Percentiles rank a stretch among this genome's conserved stretches.
These are phyloP conservation scores for Abrostola tripartita DNA, from an alignment of 2,888 invertebrate species.

Conservation along the genomic window DNA sequence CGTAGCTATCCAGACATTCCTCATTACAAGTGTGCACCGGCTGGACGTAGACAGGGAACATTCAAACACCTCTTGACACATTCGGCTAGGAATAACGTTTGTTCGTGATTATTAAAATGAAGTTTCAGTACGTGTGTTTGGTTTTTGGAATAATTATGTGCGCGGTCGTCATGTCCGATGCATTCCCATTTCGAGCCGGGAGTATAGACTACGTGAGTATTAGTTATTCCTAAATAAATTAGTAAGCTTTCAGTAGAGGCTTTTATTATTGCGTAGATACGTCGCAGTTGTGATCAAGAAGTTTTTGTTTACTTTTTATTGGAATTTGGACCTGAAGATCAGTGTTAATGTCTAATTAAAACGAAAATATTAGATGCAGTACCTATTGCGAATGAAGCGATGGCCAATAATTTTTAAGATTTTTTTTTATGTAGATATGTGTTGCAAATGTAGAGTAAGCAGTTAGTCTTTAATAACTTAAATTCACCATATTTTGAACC, in stretches of 20 bases:
- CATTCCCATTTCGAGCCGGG: constrained; percentile 70
- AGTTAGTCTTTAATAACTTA: too few species aligned
- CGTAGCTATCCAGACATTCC: constrained; percentile 67
- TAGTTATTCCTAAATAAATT: neutral
- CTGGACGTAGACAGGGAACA: constrained; percentile 58
- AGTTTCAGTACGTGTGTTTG: constrained; percentile 63
- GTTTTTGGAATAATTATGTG: constrained; percentile 68
- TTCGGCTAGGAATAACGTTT: constrained; percentile 5
- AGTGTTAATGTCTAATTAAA: too few species aligned
- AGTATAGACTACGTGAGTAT: constrained; percentile 83
- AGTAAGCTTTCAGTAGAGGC: too few species aligned
- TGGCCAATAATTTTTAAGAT: too few species aligned
- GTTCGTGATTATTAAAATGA: constrained; percentile 64
- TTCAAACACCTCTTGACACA: neutral
- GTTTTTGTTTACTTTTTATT: constrained; percentile 1
- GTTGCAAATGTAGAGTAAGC: too few species aligned
- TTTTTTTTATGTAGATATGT: too few species aligned
- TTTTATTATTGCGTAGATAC: neutral
- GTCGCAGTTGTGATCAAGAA: neutral
- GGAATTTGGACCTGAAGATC: too few species aligned
- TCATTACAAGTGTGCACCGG: constrained; percentile 58
- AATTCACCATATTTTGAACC: too few species aligned
- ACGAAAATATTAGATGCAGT: too few species aligned
- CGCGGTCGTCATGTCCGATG: constrained; percentile 63
- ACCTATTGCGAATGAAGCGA: too few species aligned